These are phyloP conservation scores for Pomacea canaliculata DNA, from an alignment of 2,888 invertebrate genomes.

Conservation along the genomic window DNA sequence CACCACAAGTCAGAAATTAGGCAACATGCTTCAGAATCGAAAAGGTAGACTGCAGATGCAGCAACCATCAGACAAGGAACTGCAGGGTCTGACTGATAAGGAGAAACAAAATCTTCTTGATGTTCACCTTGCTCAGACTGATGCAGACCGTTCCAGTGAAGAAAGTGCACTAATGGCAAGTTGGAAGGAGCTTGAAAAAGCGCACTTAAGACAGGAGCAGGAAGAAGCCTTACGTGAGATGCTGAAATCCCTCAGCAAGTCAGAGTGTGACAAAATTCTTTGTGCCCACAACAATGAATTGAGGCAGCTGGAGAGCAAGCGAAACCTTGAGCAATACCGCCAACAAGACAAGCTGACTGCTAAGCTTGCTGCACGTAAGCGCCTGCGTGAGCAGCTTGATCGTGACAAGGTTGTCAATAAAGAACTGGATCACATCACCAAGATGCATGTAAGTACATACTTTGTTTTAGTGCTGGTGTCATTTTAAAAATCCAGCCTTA, in stretches of 20 bases:
- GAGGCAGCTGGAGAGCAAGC: constrained; percentile 40
- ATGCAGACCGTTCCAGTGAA: constrained; percentile 57
- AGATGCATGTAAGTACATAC: constrained; percentile 46
- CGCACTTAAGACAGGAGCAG: constrained; percentile 13
- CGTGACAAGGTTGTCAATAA: constrained; percentile 59
- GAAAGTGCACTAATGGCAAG: constrained; percentile 56
- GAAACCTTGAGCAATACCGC: constrained; percentile 38
- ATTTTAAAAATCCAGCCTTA: background rate
- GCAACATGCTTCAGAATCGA: constrained; percentile 28
- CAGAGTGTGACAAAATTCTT: constrained; percentile 56
- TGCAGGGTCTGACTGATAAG: constrained; percentile 39
- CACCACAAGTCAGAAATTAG: constrained; percentile 30
- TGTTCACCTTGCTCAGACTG: constrained; percentile 47
- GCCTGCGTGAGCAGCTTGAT: constrained; percentile 61
- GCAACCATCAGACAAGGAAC: constrained; percentile 17
- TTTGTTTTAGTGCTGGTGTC: too few relatives aligned
- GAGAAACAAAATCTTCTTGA: constrained; percentile 47
- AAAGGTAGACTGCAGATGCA: constrained; percentile 10
- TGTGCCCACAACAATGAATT: constrained; percentile 50
- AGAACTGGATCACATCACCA: constrained; percentile 63
- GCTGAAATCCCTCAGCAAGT: constrained; percentile 44
- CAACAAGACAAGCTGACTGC: constrained; percentile 56
- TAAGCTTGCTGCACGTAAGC: constrained; percentile 63
- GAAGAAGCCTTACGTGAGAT: constrained; percentile 50
- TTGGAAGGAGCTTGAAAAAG: constrained; percentile 50